phyloP scores from a whole-genome alignment of 2,113 vertebrate species.

The Pachypanchax playfairii region DNA sequence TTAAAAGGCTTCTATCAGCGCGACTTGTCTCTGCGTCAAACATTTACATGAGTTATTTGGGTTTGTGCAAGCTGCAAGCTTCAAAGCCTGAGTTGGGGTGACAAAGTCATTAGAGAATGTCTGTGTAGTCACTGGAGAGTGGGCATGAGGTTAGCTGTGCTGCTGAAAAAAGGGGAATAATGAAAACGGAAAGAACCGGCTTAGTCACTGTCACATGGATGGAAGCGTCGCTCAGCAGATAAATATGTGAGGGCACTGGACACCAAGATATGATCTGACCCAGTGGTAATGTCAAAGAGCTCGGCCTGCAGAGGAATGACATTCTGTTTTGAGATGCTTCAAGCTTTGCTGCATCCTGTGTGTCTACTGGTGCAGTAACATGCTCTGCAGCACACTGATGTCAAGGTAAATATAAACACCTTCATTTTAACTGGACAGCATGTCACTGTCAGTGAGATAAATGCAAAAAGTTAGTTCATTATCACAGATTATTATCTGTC shows the following conservation, averaged over 20 bases:
- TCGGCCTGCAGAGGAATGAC: constrained; percentile 22
- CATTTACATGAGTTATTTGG: constrained; percentile 54
- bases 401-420: constrained; percentile 42
- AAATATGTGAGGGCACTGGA: constrained; percentile 32
- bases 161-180: constrained; percentile 64
- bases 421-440: constrained; percentile 8
- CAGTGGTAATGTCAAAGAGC: constrained; percentile 39
- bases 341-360: constrained; percentile 28
- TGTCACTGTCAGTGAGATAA: neutral
- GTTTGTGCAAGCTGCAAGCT: constrained; percentile 55
- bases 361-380: constrained; percentile 15
- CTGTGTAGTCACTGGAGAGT: constrained; percentile 60
- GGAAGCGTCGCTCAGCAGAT: constrained; percentile 44
- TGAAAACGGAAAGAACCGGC: constrained; percentile 53
- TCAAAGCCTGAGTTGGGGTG: constrained; percentile 62
- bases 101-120: constrained; percentile 68
- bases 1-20: constrained; percentile 48
- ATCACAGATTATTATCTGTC: neutral
- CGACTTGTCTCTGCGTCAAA: constrained; percentile 53
- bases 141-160: constrained; percentile 44
- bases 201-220: constrained; percentile 68
- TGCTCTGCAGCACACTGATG: constrained; percentile 31
- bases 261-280: constrained; percentile 57
- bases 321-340: constrained; percentile 48
- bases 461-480: neutral